phyloP scores from a whole-genome alignment of 1,140 invertebrate genomes.

The Brachionus angularis region DNA sequence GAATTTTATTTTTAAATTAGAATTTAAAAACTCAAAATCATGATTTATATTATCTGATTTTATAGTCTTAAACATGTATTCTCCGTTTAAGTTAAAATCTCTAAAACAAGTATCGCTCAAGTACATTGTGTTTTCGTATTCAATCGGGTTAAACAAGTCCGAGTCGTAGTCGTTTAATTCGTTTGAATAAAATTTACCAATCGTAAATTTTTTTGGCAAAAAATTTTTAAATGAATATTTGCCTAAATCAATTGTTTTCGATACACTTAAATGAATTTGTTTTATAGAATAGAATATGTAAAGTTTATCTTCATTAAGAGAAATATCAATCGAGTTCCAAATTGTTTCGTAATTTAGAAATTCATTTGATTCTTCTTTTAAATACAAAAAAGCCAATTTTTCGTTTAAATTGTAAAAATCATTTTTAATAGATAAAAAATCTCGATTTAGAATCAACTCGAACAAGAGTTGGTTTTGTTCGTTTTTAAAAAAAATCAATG shows the following conservation, averaged over 20 bases:
- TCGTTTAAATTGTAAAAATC: neutral
- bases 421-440: neutral
- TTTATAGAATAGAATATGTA: neutral
- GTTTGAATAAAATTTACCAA: slow-evolving; percentile 12
- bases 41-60: slow-evolving; percentile 13
- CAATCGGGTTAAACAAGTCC: too few species aligned
- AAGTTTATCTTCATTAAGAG: neutral
- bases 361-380: neutral
- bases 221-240: neutral
- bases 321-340: slow-evolving; percentile 4
- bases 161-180: too few species aligned
- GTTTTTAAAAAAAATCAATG: slow-evolving; percentile 27
- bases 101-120: slow-evolving; percentile 25
- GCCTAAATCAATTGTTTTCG: neutral
- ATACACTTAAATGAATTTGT: slow-evolving; percentile 21
- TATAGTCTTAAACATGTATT: neutral
- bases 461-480: slow-evolving; percentile 3
- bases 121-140: neutral
- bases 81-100: neutral
- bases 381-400: slow-evolving; percentile 26
- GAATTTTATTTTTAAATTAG: neutral
- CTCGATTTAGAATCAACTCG: neutral
- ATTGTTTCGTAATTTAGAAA: neutral
- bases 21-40: neutral
- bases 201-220: neutral